Base-by-base conservation (phyloP, 1,140 invertebrate genomes). In the Ceratosolen fusciceps region DNA sequence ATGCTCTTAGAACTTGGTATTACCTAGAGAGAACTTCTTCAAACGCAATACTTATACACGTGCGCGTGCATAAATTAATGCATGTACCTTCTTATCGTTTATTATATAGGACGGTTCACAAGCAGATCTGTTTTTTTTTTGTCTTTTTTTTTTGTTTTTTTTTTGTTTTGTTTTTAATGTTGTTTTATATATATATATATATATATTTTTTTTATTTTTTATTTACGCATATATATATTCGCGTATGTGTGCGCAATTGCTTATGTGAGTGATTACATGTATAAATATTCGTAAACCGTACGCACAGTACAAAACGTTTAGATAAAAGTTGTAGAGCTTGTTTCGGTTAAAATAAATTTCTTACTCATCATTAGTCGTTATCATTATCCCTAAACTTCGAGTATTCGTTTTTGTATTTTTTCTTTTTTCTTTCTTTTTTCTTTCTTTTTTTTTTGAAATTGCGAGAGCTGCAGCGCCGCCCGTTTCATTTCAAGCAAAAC, bases 31-130 rank as follows among this genome's bases (percentile, higher is more conserved):
- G 54, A 14, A 39, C 71, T 52, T 71, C 14, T 78, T 49, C 43
- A 4, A n/a, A 65, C 5, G 2, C 34, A 54, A 8, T 37, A n/a
- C 43, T 3, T 52, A 54, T 29, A 5, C 26, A 19, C 16, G 21
- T 31, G 2, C 52, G 60, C 54, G 24, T n/a, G 34, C 56, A 58
- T 58, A n/a, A 7, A 67, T 26, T 37, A 29, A 34, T 31, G 21
- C 43, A 14, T 54, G 34, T 39, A 70, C 62, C 60, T 70, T 74
- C 72, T 74, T 79, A 79, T 74, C n/a, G n/a, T n/a, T n/a, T n/a
- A n/a, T n/a, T n/a, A 79, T 43, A 74, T 74, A 79, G 77, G 77
- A 79, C 77, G 71, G 77, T 56, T 54, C 68, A 49, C 8, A 73
- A 79, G 47, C 70, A 73, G 77, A 74, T 79, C 77, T 67, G 0